A percentile compares a stretch with the other conserved stretches of the same genome.
Conservation (phyloP, 2,888 invertebrate species). For the Xestia ashworthii region DNA sequence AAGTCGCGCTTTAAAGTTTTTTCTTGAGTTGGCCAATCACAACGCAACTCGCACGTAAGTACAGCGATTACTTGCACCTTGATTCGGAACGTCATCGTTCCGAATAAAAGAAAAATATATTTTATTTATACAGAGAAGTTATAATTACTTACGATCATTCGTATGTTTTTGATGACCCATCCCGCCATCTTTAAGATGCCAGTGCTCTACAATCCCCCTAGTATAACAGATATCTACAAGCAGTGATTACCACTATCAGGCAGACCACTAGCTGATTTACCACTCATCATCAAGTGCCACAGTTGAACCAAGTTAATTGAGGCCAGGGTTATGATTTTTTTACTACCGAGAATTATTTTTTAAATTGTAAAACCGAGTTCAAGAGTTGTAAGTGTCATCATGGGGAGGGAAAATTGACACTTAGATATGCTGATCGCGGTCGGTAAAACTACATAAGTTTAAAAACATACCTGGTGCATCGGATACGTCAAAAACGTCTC, state of each 20-base stretch:
- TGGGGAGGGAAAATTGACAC: background rate
- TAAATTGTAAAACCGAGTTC: background rate
- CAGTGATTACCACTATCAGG: background rate
- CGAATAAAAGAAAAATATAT: background rate
- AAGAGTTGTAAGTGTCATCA: background rate
- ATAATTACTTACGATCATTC: background rate
- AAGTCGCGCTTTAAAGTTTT: too few relatives aligned
- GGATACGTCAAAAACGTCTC: slow-evolving; percentile 98
- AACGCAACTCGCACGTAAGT: background rate
- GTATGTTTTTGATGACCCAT: background rate
- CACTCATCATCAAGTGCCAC: background rate
- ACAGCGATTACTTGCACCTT: background rate
- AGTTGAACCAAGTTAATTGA: background rate
- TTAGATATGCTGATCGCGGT: background rate
- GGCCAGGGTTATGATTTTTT: background rate
- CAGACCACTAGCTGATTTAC: background rate
- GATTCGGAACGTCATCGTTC: background rate
- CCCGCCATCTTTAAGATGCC: background rate
- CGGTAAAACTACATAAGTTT: background rate
- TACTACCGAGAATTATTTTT: background rate
- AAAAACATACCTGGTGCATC: slow-evolving; percentile 94
- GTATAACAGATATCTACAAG: background rate
- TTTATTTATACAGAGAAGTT: background rate
- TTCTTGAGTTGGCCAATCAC: background rate
- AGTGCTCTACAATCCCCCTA: background rate